A percentile compares a stretch with the other conserved stretches of the same genome.
phyloP scores from a whole-genome alignment of 2,113 vertebrate species.

The Tautogolabrus adspersus region DNA sequence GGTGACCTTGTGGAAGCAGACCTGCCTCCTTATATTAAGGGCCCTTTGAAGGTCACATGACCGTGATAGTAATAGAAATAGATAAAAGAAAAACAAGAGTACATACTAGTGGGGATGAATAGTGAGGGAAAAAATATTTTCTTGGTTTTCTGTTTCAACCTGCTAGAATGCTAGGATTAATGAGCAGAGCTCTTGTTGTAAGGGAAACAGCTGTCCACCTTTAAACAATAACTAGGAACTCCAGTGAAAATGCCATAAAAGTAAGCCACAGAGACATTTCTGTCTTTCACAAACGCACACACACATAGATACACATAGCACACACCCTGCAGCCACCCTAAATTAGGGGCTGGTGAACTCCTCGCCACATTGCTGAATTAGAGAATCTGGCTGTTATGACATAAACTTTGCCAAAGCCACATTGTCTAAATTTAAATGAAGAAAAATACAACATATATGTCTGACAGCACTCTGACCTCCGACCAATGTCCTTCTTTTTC shows the following conservation, averaged over 20 bases:
- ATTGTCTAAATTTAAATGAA: conserved; percentile 65
- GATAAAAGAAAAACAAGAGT: too few species aligned
- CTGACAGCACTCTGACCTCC: conserved; percentile 32
- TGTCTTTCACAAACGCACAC: not conserved
- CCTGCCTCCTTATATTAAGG: too few species aligned
- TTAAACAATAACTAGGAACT: not conserved
- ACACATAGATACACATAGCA: not conserved
- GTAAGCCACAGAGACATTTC: not conserved
- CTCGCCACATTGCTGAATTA: conserved; percentile 74
- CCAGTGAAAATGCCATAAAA: conserved; percentile 9
- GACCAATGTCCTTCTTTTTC: conserved; percentile 2
- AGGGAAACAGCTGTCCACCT: too few species aligned
- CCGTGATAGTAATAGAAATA: too few species aligned
- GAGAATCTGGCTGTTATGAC: conserved; percentile 73
- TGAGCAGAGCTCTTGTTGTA: too few species aligned
- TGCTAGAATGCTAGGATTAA: too few species aligned
- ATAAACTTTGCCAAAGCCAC: conserved; percentile 72
- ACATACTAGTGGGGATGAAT: too few species aligned
- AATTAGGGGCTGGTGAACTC: conserved; percentile 31
- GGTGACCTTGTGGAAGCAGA: too few species aligned
- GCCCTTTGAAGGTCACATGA: too few species aligned
- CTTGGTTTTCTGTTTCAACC: too few species aligned
- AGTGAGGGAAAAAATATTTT: too few species aligned
- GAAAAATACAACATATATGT: conserved; percentile 69
- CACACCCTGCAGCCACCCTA: conserved; percentile 19